Base-by-base conservation (phyloP, 2,888 invertebrate genomes). In the Epinotia nisella region DNA sequence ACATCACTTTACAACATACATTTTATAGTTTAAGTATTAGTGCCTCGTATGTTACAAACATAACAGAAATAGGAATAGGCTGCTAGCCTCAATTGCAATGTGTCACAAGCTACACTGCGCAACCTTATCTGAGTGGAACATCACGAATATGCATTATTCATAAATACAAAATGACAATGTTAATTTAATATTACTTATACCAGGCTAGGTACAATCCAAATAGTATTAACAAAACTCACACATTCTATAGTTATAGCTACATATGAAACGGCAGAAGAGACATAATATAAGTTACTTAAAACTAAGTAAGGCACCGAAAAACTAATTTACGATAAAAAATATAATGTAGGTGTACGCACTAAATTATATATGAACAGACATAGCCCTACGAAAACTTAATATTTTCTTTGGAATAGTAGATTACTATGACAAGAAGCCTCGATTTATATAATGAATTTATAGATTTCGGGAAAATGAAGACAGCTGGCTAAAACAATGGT, bases 1-100 rank as follows among this genome's bases (percentile, higher is more conserved):
- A 76, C 72, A 72, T 74, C 59, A 65, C 61, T 62, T 67, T 66
- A 66, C 55, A 66, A 56, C 69, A 76, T 65, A 74, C 67, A 74
- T 74, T 73, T 77, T 80, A 88, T 85, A 89, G 80, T 88, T 58
- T 88, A 90, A 90, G 90, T 90, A 90, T 86, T 84, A 81, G 80
- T 84, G 89, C 89, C 86, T 85, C 78, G 76, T 49, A 81, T 78
- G 79, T 81, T 81, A 84, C 78, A 82, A 79, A 74, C 72, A 77
- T 77, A 78, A 71, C 66, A 66, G 73, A 58, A 75, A 62, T 58
- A 67, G 66, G 66, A 75, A 71, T 35, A 67, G 74, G 66, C 70
- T 64, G 62, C 13, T 29, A 49, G 39, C 56, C 62, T 67, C 51
- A 66, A 71, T 70, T 67, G 74, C 62, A 64, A 60, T 29, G 51